A percentile compares a stretch with the other conserved stretches of the same genome.
Evolutionary conservation across 2,888 invertebrate species (phyloP).

Genomic region (Andrena chrysosceles): DNA sequence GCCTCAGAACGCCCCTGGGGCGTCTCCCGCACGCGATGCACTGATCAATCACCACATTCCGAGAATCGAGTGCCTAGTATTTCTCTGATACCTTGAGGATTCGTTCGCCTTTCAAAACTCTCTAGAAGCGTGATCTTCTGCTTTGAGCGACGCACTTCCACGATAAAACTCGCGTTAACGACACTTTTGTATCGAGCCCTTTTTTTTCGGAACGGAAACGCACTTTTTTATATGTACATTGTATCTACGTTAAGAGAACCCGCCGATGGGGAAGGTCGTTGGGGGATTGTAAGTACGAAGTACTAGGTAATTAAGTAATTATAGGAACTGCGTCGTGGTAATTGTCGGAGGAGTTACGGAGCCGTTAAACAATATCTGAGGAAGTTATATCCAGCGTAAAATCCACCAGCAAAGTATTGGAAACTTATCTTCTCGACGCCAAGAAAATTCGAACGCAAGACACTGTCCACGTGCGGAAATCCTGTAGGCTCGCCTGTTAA

Average conservation of each 20-base stretch:
- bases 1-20: not conserved
- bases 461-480: not conserved
- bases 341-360: slow-evolving; percentile 65
- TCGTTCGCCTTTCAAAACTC: not conserved
- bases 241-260: slow-evolving; percentile 64
- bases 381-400: not conserved
- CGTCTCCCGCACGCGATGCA: too few relatives aligned
- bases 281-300: slow-evolving; percentile 71
- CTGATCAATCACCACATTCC: too few relatives aligned
- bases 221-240: slow-evolving; percentile 63
- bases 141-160: not conserved
- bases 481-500: not conserved
- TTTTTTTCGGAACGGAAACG: slow-evolving; percentile 64
- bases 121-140: not conserved
- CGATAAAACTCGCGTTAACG: not conserved
- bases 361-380: slow-evolving; percentile 4
- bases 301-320: slow-evolving; percentile 72
- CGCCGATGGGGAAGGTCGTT: slow-evolving; percentile 46
- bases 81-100: not conserved
- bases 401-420: too few relatives aligned
- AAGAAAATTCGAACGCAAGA: too few relatives aligned
- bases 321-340: slow-evolving; percentile 63
- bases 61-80: too few relatives aligned
- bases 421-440: not conserved
- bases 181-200: slow-evolving; percentile 61